A percentile compares a stretch with the other conserved stretches of the same genome.
phyloP scores from a whole-genome alignment of 2,113 vertebrate species.

The Urocynchramus pylzowi region DNA sequence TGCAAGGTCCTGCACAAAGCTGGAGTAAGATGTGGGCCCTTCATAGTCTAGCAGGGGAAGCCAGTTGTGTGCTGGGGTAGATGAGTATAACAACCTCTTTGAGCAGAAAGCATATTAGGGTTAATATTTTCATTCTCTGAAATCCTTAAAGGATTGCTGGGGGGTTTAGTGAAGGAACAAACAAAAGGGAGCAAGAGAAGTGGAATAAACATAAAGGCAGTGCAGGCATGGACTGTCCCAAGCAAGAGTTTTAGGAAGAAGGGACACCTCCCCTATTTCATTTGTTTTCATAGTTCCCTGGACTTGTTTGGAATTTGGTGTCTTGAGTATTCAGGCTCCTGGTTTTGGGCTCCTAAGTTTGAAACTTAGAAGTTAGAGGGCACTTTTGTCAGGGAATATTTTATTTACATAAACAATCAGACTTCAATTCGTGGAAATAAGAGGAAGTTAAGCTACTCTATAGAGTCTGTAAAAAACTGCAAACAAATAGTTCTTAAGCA shows the following conservation, averaged over 20 bases:
- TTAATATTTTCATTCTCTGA: not conserved
- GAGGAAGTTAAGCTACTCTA: not conserved
- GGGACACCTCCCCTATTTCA: not conserved
- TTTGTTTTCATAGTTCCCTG: not conserved
- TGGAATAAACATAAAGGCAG: not conserved
- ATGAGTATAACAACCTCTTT: not conserved
- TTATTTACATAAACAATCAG: not conserved
- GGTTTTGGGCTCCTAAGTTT: not conserved
- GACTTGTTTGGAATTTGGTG: not conserved
- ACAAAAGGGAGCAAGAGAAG: not conserved
- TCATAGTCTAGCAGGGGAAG: not conserved
- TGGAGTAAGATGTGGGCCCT: not conserved
- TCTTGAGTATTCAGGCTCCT: not conserved
- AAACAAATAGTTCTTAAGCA: not conserved
- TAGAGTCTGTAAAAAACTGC: not conserved
- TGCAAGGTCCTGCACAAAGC: not conserved
- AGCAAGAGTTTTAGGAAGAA: not conserved
- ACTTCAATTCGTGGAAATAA: not conserved
- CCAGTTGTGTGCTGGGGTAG: not conserved
- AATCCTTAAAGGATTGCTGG: not conserved
- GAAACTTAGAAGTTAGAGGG: not conserved
- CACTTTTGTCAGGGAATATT: not conserved
- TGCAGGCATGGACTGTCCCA: not conserved
- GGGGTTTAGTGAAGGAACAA: not conserved
- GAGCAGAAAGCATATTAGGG: not conserved